Base-by-base conservation (phyloP, 92 coral and sea anemone genomes). In the Desmophyllum pertusum region DNA sequence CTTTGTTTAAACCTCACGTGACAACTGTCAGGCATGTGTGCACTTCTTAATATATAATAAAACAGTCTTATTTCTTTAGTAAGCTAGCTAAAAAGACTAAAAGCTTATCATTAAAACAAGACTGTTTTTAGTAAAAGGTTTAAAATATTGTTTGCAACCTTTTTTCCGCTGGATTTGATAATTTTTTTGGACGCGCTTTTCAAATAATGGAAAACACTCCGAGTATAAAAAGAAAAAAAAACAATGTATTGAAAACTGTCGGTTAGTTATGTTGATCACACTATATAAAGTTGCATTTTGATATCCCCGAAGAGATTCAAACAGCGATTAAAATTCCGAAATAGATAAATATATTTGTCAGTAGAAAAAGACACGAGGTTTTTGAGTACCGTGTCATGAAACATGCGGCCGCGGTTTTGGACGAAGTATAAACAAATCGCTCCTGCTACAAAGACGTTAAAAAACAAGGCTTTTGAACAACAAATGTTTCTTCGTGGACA, bases 311-410 rank as follows among this genome's bases (percentile, higher is more conserved):
- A 82, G 76, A 81, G 86, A 82, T 72, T 79, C 52, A 53, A 53
- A 30, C 35, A 27, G 59, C 86, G 79, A 70, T 82, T 82, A 53
- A 70, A 71, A 71, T 71, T 55, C 59, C 59, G 72, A 29, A 73
- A 57, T 71, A 72, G 70, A 40, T 72, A 59, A 13, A 13, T 40
- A 30, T 71, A 73, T 82, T 73, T 73, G 86, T 55, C 69, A 82
- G 51, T 14, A 39, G 18, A 18, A n/a, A 7, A 55, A 73, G 79
- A 9, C 43, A 48, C 57, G 72, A 71, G 52, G 77, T 41, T 72
- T 46, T 45, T 72, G 79, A 72, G 72, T 73, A 62, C 70, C 71
- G 79, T 72, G 86, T 72, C 86, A 82, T 70, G 71, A 82, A 82
- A 82, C 67, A 82, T 73, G 68, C 79, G 62, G 86, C 53, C 84